These are phyloP conservation scores for Champsocephalus esox DNA, from an alignment of 2,797 vertebrate genomes.

Conservation along the genomic window DNA sequence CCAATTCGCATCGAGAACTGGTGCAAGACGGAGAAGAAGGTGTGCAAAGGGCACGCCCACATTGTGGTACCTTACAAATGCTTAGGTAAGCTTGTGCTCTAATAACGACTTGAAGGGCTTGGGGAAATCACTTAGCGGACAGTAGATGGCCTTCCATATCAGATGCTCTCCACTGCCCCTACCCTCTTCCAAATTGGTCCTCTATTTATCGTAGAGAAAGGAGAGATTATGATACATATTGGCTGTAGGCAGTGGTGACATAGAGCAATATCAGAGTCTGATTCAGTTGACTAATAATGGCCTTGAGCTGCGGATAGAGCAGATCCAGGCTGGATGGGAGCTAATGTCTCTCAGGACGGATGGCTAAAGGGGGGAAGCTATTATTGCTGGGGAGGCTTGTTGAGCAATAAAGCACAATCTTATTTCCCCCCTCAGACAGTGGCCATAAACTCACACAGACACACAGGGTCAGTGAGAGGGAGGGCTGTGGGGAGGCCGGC, in stretches of 20 bases:
- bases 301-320: slow-evolving; percentile 74
- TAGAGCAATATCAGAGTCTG: slow-evolving; percentile 58
- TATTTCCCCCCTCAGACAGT: slow-evolving; percentile 75
- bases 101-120: slow-evolving; percentile 7
- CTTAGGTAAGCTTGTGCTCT: slow-evolving; percentile 87
- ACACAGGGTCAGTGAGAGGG: slow-evolving; percentile 64
- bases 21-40: slow-evolving; percentile 95
- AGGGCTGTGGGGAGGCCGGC: slow-evolving; percentile 51
- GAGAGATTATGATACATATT: slow-evolving; percentile 51
- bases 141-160: slow-evolving; percentile 27
- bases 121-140: slow-evolving; percentile 22
- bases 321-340: slow-evolving; percentile 64
- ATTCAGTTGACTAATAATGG: slow-evolving; percentile 73
- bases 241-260: slow-evolving; percentile 63
- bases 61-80: slow-evolving; percentile 96
- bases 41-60: slow-evolving; percentile 92
- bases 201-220: slow-evolving; percentile 24
- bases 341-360: slow-evolving; percentile 70
- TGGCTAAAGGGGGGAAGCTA: slow-evolving; percentile 49
- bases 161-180: slow-evolving; percentile 1
- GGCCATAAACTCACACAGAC: slow-evolving; percentile 74
- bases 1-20: slow-evolving; percentile 93
- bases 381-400: slow-evolving; percentile 78
- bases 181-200: slow-evolving; percentile 13
- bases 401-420: slow-evolving; percentile 83